Conservation (phyloP, 2,888 invertebrate species). For the Rhingia campestris region DNA sequence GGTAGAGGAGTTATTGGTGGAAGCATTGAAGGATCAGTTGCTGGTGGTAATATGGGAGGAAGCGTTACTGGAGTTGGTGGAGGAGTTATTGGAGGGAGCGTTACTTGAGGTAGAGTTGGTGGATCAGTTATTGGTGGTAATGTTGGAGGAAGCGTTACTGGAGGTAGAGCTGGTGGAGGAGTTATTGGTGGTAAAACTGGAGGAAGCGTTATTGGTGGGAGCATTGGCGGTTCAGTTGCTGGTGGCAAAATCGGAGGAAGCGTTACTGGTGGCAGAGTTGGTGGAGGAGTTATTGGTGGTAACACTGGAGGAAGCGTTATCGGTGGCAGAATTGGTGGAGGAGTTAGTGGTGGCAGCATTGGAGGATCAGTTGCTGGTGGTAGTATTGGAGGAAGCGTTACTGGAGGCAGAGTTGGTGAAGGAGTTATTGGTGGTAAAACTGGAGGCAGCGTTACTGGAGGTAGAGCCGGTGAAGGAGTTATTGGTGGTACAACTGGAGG, state of each 20-base stretch:
- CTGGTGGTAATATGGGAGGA: neutral
- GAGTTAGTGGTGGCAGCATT: too few relatives aligned
- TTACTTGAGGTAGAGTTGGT: too few relatives aligned
- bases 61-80: slow-evolving; percentile 52
- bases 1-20: slow-evolving; percentile 14
- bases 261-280: neutral
- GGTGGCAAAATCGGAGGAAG: neutral
- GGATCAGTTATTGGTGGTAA: too few relatives aligned
- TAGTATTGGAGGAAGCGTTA: too few relatives aligned
- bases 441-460: neutral
- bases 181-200: neutral
- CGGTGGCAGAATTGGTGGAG: neutral
- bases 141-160: slow-evolving; percentile 34
- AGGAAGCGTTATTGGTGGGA: neutral
- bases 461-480: neutral
- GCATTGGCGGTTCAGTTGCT: neutral
- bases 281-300: neutral
- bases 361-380: too few relatives aligned
- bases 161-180: neutral
- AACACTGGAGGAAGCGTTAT: neutral
- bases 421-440: neutral
- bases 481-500: neutral
- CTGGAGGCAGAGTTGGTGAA: too few relatives aligned
- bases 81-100: slow-evolving; percentile 6
- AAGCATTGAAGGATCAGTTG: neutral